phyloP scores from a whole-genome alignment of 2,888 invertebrate species.

The Lithophane socia region DNA sequence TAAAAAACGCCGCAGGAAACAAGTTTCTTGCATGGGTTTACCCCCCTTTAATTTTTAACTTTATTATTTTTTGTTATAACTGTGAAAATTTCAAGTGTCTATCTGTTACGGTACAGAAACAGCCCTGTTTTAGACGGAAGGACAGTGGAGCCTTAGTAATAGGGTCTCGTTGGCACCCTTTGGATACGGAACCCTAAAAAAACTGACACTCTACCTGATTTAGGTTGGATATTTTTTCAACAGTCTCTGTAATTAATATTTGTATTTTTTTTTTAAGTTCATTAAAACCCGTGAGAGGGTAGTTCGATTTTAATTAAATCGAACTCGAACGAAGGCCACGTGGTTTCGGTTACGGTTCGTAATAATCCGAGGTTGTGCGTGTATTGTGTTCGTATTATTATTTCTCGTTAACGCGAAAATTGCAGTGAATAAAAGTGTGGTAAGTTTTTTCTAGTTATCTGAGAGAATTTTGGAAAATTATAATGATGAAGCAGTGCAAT shows the following conservation, averaged over 20 bases:
- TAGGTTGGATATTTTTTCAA: slow-evolving; percentile 61
- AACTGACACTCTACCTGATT: slow-evolving; percentile 57
- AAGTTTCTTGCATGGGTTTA: no score
- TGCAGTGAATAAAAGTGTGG: slow-evolving; percentile 9
- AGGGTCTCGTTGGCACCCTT: no score
- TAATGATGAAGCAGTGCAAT: background rate
- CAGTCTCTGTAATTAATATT: slow-evolving; percentile 68
- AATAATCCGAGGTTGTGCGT: slow-evolving; percentile 47
- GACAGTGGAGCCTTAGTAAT: no score
- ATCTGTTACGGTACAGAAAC: no score
- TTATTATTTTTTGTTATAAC: no score
- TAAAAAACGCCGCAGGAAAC: no score
- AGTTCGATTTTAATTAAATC: slow-evolving; percentile 77
- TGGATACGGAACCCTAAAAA: slow-evolving; percentile 38
- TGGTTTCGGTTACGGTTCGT: slow-evolving; percentile 63
- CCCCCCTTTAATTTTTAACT: no score
- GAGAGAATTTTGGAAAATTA: background rate
- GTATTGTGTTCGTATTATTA: background rate
- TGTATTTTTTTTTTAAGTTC: slow-evolving; percentile 69
- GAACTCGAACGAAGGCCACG: slow-evolving; percentile 68
- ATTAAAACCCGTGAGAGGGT: slow-evolving; percentile 67
- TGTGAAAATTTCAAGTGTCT: no score
- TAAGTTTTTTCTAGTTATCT: background rate
- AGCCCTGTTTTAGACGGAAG: no score
- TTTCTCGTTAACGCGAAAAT: slow-evolving; percentile 1